Evolutionary conservation across 2,888 invertebrate genomes (phyloP).

Genomic region (Polyploca ridens): DNA sequence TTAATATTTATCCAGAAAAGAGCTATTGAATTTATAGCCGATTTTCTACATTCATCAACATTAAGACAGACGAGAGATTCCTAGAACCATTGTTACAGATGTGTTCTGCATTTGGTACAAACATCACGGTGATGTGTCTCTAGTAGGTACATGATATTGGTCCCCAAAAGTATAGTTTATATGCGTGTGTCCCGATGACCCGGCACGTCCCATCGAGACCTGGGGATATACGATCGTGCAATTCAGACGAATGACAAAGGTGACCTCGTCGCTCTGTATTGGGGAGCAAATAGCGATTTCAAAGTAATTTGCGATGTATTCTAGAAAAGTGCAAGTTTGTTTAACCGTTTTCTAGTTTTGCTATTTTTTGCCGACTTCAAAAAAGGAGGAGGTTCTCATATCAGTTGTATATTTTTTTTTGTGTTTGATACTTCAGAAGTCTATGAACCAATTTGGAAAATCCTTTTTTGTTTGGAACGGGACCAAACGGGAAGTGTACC

Average conservation of each 20-base stretch:
- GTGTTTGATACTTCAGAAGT: no score
- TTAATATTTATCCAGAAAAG: no score
- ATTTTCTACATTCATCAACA: background rate
- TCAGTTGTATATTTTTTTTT: no score
- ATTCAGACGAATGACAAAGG: conserved; percentile 5
- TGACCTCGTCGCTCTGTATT: background rate
- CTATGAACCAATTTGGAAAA: no score
- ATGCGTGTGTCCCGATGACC: background rate
- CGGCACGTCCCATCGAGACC: background rate
- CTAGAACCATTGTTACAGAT: background rate
- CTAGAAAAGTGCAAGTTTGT: no score
- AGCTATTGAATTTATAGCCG: background rate
- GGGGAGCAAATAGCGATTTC: background rate
- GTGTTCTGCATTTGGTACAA: background rate
- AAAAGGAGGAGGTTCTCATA: no score
- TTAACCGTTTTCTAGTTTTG: no score
- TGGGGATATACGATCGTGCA: conserved; percentile 1
- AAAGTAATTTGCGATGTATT: no score
- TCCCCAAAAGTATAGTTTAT: background rate
- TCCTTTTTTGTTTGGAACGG: no score
- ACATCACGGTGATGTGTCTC: background rate
- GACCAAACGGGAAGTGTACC: no score
- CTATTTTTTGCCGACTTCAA: no score
- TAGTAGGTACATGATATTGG: no score
- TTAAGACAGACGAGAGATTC: background rate